A percentile compares a stretch with the other conserved stretches of the same genome.
These are phyloP conservation scores for Parus major DNA, from an alignment of 2,113 vertebrate species.

Conservation along the genomic window DNA sequence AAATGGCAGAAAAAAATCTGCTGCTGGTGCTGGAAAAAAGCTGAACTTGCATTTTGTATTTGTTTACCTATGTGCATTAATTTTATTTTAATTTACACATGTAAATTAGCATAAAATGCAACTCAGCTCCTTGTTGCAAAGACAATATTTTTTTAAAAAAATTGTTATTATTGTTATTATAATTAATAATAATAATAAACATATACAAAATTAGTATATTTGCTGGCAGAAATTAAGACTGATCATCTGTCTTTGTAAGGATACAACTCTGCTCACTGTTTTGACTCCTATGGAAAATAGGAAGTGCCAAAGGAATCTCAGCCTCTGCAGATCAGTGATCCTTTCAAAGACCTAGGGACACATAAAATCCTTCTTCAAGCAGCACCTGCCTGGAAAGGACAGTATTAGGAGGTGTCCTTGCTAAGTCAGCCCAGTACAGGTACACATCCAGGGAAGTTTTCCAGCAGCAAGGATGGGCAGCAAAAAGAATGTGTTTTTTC, in stretches of 20 bases:
- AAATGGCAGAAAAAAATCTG: not conserved
- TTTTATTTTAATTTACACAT: not conserved
- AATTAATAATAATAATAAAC: not conserved
- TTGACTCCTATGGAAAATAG: not conserved
- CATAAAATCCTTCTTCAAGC: not conserved
- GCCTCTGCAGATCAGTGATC: not conserved
- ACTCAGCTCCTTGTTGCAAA: not conserved
- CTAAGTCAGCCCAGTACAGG: not conserved
- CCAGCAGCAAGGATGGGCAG: not conserved
- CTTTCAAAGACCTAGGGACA: not conserved
- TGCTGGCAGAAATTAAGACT: not conserved
- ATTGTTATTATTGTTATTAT: not conserved
- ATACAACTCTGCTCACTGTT: not conserved
- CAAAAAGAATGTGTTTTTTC: accelerated
- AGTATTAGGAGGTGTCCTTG: not conserved
- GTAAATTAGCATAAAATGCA: not conserved
- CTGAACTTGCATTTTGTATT: not conserved
- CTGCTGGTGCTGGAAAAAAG: not conserved
- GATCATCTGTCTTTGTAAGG: not conserved
- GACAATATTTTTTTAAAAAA: no score
- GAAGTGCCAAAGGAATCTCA: not conserved
- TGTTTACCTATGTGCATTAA: not conserved
- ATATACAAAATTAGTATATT: not conserved
- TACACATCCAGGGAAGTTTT: not conserved
- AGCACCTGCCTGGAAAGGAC: not conserved